Conservation (phyloP, 2,113 vertebrate species). For the Scortum barcoo region DNA sequence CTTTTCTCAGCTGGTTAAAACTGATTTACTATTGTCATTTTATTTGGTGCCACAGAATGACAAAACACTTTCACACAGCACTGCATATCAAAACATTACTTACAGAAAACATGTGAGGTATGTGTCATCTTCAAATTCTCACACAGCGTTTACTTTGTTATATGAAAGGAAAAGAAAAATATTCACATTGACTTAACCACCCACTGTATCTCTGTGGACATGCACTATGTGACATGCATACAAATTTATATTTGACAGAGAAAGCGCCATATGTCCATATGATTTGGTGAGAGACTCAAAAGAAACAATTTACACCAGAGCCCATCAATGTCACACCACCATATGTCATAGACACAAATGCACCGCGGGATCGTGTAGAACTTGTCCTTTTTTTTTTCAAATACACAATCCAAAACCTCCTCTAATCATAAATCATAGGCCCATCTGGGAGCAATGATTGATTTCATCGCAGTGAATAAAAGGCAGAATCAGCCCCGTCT, state of each 20-base stretch:
- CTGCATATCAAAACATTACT: no score
- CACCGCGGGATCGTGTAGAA: slow-evolving; percentile 40
- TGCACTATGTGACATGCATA: not conserved
- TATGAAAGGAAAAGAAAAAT: not conserved
- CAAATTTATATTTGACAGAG: slow-evolving; percentile 13
- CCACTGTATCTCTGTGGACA: not conserved
- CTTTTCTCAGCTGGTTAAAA: not conserved
- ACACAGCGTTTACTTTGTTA: not conserved
- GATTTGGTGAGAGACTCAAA: not conserved
- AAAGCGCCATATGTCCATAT: not conserved
- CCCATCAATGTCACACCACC: slow-evolving; percentile 32
- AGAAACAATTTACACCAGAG: slow-evolving; percentile 16
- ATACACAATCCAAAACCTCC: slow-evolving; percentile 40
- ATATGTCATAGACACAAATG: slow-evolving; percentile 57
- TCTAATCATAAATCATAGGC: slow-evolving; percentile 71
- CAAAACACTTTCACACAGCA: not conserved
- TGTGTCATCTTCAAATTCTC: no score
- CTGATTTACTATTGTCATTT: not conserved
- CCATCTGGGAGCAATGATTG: slow-evolving; percentile 72
- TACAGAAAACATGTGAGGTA: no score
- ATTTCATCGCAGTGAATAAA: slow-evolving; percentile 70
- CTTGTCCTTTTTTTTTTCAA: slow-evolving; percentile 46
- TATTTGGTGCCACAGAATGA: not conserved
- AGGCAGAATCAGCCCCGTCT: slow-evolving; percentile 59
- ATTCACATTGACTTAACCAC: not conserved